Evolutionary conservation across 2,113 vertebrate genomes (phyloP).

Genomic region (Etheostoma spectabile): DNA sequence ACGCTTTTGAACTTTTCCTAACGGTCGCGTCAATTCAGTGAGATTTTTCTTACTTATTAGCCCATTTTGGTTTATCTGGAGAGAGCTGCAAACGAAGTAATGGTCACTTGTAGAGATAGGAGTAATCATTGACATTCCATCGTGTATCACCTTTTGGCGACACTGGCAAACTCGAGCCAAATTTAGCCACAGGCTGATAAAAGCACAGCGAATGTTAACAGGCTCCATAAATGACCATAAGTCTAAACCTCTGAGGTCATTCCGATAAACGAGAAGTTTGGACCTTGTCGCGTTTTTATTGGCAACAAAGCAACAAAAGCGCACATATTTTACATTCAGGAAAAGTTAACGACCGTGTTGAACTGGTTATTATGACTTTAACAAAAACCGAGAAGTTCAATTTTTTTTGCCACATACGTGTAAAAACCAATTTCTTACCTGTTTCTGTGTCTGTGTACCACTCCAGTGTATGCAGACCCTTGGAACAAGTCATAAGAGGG

Average conservation of each 20-base stretch:
- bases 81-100: constrained; percentile 3
- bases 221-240: constrained; percentile 42
- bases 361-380: background rate
- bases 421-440: constrained; percentile 70
- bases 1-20: background rate
- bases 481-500: constrained; percentile 77
- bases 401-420: background rate
- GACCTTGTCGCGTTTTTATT: constrained; percentile 22
- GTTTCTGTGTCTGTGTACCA: constrained; percentile 78
- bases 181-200: constrained; percentile 59
- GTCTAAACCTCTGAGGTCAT: background rate
- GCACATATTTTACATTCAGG: background rate
- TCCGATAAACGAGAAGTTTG: constrained; percentile 12
- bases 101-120: constrained; percentile 5
- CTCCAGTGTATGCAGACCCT: constrained; percentile 68
- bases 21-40: background rate
- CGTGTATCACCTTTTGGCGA: constrained; percentile 54
- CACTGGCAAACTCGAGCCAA: constrained; percentile 25
- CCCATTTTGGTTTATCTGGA: constrained; percentile 18
- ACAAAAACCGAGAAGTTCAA: background rate
- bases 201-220: background rate
- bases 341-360: background rate
- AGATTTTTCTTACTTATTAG: background rate
- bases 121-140: constrained; percentile 54
- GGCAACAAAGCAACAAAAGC: constrained; percentile 20